Evolutionary conservation across 2,888 invertebrate species (phyloP), one percentile per base, ranked within the genome.

Genomic region (Dryadula phaetusa): DNA sequence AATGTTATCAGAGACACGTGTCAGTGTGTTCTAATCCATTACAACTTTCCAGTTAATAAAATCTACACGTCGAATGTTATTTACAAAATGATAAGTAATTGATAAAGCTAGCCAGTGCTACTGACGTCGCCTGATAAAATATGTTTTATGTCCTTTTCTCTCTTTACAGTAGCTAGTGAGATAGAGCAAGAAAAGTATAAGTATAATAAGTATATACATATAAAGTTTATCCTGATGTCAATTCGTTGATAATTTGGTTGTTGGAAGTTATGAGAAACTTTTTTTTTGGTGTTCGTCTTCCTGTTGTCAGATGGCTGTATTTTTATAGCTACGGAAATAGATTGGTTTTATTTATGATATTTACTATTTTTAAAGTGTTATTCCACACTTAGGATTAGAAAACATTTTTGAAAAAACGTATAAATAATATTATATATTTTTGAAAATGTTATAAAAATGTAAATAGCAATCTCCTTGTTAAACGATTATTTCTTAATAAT

Each of bases 41-140:
- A 85, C 84, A 82, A 80, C 82, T 83, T 81, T 78, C 79, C 81
- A 80, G 80, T 84, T 87, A 86, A 87, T 87, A 86, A 87, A 86
- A 80, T 77, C 76, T 79, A 69, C 62, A 79, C 79, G 83, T 84
- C 82, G 76, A 74, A 77, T 73, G 77, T 80, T 86, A 87, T 88
- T 87, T 87, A 87, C 86, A 83, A 84, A 85, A 79, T 83, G 88
- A 88, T 87, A 87, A 82, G 75, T 78, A 76, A 72, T 66, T 72
- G 79, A 77, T 77, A 77, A 71, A 72, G 74, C 75, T 75, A 78
- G 79, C 76, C 78, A 75, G 75, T 67, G 85, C 86, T 86, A 82
- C 86, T 74, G 81, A 76, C 72, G 74, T 76, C 79, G 78, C 74
- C 42, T 69, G 78, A 80, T 76, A 79, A 74, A 37, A 62, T 54